A percentile compares a stretch with the other conserved stretches of the same genome.
Conservation (phyloP, 2,888 invertebrate species). For the Caenorhabditis japonica region DNA sequence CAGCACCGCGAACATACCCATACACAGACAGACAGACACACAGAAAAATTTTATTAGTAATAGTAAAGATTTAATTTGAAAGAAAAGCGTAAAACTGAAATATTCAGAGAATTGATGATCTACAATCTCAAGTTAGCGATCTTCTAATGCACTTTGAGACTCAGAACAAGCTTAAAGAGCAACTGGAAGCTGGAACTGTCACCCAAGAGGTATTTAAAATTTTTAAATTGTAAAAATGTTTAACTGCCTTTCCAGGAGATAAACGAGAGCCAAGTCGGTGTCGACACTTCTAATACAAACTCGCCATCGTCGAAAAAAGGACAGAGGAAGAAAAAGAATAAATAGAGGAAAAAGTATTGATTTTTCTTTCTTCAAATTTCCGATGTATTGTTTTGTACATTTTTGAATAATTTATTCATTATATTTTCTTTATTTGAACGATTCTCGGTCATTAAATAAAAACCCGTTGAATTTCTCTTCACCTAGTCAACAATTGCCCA, state of each 20-base stretch:
- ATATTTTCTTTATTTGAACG: conserved; percentile 7
- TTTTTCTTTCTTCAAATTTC: too few relatives aligned
- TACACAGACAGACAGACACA: too few relatives aligned
- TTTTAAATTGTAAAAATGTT: neutral
- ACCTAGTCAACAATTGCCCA: too few relatives aligned
- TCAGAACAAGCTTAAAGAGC: conserved; percentile 81
- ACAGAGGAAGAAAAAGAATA: conserved; percentile 31
- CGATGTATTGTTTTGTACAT: neutral
- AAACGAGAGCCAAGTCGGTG: conserved; percentile 27
- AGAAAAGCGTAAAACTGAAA: too few relatives aligned
- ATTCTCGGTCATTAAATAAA: too few relatives aligned
- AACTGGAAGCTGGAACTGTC: conserved; percentile 44
- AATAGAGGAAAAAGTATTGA: conserved; percentile 19
- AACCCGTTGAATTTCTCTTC: too few relatives aligned
- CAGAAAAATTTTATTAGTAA: too few relatives aligned
- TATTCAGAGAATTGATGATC: conserved; percentile 83
- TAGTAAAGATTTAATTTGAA: too few relatives aligned
- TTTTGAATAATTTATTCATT: neutral
- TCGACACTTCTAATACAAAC: conserved; percentile 15
- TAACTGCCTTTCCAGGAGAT: conserved; percentile 31
- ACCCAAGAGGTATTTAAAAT: conserved; percentile 44
- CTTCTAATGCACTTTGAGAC: conserved; percentile 97
- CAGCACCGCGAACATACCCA: too few relatives aligned
- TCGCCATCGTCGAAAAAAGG: conserved; percentile 16
- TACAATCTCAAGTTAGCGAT: conserved; percentile 93